These are phyloP conservation scores for Drosophila pruinosa DNA, from an alignment of 1,140 invertebrate genomes.

Conservation along the genomic window DNA sequence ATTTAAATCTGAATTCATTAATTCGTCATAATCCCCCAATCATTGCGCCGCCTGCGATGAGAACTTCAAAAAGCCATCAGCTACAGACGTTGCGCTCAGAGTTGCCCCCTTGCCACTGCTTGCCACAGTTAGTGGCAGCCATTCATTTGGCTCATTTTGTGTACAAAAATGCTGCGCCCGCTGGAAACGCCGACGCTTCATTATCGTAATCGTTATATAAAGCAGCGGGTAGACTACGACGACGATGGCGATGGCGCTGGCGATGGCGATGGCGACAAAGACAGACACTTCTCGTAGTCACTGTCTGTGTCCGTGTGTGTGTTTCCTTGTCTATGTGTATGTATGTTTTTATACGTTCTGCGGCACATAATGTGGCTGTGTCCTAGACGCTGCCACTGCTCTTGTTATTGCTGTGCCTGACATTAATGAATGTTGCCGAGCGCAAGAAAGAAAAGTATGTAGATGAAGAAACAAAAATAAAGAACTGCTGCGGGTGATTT, in stretches of 20 bases:
- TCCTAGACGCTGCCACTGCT: constrained; percentile 48
- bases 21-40: constrained; percentile 82
- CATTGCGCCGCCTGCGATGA: constrained; percentile 62
- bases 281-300: constrained; percentile 42
- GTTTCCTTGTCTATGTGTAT: constrained; percentile 20
- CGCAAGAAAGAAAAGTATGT: background rate
- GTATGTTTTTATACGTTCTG: constrained; percentile 73
- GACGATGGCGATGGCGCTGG: too few relatives aligned
- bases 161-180: constrained; percentile 76
- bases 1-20: constrained; percentile 82
- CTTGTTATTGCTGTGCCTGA: constrained; percentile 48
- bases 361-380: constrained; percentile 70
- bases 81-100: constrained; percentile 60
- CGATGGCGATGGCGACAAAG: constrained; percentile 49
- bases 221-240: constrained; percentile 72
- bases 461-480: constrained; percentile 1
- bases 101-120: constrained; percentile 4
- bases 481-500: constrained; percentile 70
- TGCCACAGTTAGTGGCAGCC: constrained; percentile 39
- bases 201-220: constrained; percentile 81
- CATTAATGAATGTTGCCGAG: constrained; percentile 74
- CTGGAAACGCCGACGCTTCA: constrained; percentile 75
- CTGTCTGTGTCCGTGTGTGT: constrained; percentile 18
- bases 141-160: constrained; percentile 80
- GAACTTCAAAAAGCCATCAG: constrained; percentile 82